phyloP scores from a whole-genome alignment of 92 coral and sea anemone species.

The Umimayanthus chanpuru region DNA sequence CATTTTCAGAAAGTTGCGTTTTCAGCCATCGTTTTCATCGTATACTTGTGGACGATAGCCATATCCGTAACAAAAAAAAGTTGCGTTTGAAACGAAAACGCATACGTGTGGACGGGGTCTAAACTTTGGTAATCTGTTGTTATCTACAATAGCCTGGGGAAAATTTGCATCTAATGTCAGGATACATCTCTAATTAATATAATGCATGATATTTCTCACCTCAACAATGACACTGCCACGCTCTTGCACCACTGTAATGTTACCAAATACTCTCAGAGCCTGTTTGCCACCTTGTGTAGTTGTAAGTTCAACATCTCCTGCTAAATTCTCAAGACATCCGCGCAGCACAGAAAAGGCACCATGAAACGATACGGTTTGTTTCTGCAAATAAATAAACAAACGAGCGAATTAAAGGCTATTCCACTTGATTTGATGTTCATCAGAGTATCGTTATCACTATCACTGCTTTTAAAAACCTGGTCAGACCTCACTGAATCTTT shows the following conservation, averaged over 20 bases:
- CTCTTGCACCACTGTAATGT: slow-evolving; percentile 81
- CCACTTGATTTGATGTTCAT: not conserved
- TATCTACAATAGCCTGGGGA: not conserved
- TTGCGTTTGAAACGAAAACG: too few relatives aligned
- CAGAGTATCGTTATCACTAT: too few relatives aligned
- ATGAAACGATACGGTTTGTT: slow-evolving; percentile 90
- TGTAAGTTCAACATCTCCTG: slow-evolving; percentile 85
- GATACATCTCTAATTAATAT: too few relatives aligned
- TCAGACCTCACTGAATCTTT: too few relatives aligned
- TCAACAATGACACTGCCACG: slow-evolving; percentile 80
- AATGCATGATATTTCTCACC: slow-evolving; percentile 48
- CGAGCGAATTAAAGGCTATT: not conserved
- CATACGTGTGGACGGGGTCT: too few relatives aligned
- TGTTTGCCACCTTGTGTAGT: slow-evolving; percentile 76
- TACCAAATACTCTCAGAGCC: slow-evolving; percentile 80
- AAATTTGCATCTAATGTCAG: not conserved
- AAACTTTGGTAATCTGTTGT: too few relatives aligned
- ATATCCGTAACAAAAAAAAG: too few relatives aligned
- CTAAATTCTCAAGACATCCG: slow-evolving; percentile 88
- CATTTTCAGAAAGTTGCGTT: too few relatives aligned
- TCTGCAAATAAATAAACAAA: slow-evolving; percentile 47
- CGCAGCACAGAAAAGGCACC: slow-evolving; percentile 93
- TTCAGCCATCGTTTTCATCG: too few relatives aligned
- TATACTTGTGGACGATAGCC: too few relatives aligned
- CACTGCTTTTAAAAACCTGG: too few relatives aligned